phyloP scores from a whole-genome alignment of 2,888 invertebrate species.

The Synanthedon andrenaeformis region DNA sequence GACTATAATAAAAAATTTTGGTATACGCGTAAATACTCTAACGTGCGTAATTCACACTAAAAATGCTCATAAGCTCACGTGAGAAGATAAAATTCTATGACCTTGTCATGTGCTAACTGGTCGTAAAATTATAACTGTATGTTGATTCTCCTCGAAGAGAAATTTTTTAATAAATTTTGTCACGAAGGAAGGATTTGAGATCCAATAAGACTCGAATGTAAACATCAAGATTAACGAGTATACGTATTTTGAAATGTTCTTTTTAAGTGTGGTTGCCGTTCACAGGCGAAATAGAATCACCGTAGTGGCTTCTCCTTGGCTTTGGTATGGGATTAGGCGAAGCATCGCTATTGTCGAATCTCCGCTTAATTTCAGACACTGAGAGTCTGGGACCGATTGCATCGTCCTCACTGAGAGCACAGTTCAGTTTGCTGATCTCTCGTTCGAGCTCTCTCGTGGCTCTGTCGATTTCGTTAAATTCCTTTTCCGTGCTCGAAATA shows the following conservation, averaged over 20 bases:
- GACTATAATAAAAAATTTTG: background rate
- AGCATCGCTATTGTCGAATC: slow-evolving; percentile 62
- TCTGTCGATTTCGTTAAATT: slow-evolving; percentile 60
- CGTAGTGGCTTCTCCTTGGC: slow-evolving; percentile 65
- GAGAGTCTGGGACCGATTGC: slow-evolving; percentile 36
- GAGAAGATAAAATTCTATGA: too few relatives aligned
- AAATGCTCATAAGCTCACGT: too few relatives aligned
- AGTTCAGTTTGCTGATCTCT: slow-evolving; percentile 59
- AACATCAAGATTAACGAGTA: too few relatives aligned
- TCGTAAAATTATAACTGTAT: too few relatives aligned
- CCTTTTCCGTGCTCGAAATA: slow-evolving; percentile 57
- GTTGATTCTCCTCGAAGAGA: too few relatives aligned
- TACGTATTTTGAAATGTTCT: too few relatives aligned
- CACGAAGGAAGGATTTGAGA: too few relatives aligned
- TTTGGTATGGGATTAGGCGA: slow-evolving; percentile 71
- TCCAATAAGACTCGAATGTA: too few relatives aligned
- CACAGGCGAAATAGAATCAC: slow-evolving; percentile 35
- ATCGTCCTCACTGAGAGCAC: slow-evolving; percentile 56
- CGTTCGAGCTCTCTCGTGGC: slow-evolving; percentile 56
- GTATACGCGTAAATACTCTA: too few relatives aligned
- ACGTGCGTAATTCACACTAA: too few relatives aligned
- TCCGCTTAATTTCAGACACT: slow-evolving; percentile 61
- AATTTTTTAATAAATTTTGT: too few relatives aligned
- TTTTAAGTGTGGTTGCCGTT: slow-evolving; percentile 6
- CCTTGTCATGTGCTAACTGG: too few relatives aligned